These are phyloP conservation scores for Tiphia femorata DNA, from an alignment of 2,888 invertebrate species.

Conservation along the genomic window DNA sequence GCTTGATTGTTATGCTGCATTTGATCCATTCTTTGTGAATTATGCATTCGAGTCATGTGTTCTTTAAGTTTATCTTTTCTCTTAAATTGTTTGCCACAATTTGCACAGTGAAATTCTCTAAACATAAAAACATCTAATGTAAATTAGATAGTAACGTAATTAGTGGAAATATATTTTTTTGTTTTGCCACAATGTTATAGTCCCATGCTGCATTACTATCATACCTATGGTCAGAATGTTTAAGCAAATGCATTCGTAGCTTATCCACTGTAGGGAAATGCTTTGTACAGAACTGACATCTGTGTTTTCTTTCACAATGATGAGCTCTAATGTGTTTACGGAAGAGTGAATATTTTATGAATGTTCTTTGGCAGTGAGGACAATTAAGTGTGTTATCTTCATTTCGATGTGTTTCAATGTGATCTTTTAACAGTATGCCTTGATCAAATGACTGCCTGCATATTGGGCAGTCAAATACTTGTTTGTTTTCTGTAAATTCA, in stretches of 20 bases:
- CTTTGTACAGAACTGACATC: slow-evolving; percentile 78
- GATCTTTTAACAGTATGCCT: slow-evolving; percentile 75
- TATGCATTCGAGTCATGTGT: slow-evolving; percentile 79
- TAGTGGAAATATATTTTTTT: neutral
- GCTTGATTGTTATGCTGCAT: slow-evolving; percentile 59
- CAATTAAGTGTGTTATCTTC: slow-evolving; percentile 78
- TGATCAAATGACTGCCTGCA: slow-evolving; percentile 79
- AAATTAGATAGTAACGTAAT: neutral
- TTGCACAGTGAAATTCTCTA: slow-evolving; percentile 80
- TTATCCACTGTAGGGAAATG: slow-evolving; percentile 80
- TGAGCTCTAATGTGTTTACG: slow-evolving; percentile 82
- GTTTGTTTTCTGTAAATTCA: slow-evolving; percentile 69
- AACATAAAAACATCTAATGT: slow-evolving; percentile 50
- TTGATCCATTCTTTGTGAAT: slow-evolving; percentile 65
- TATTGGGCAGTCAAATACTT: slow-evolving; percentile 80
- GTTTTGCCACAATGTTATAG: neutral
- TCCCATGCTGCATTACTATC: neutral
- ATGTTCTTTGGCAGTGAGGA: slow-evolving; percentile 75
- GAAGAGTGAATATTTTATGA: slow-evolving; percentile 78
- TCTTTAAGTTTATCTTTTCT: slow-evolving; percentile 82
- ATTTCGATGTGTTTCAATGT: slow-evolving; percentile 75
- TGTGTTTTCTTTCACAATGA: slow-evolving; percentile 78
- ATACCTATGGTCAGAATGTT: slow-evolving; percentile 69
- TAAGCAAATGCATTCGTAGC: slow-evolving; percentile 78
- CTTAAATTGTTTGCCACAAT: slow-evolving; percentile 84